Base-by-base conservation (phyloP, 2,797 vertebrate species). In the Catharus ustulatus region DNA sequence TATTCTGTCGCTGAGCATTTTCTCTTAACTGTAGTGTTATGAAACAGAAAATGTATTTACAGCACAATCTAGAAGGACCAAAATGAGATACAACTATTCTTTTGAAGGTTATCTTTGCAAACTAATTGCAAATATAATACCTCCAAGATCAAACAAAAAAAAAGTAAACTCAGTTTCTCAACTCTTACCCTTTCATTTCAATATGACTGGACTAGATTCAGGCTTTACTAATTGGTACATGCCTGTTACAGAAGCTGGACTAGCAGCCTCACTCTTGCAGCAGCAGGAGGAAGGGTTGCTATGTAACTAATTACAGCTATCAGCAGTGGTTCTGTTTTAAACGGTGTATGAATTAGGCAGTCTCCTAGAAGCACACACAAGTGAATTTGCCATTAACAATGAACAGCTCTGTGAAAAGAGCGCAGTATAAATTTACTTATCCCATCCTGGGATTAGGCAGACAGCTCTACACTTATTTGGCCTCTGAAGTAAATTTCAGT, bases 251-350 rank as follows among this genome's bases (percentile, higher is more conserved):
- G 93, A 91, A 92, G 61, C 74, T 96, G 92, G 73, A 88, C 71
- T 88, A 59, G 14, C 36, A 87, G 91, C 18, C 81, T 94, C 73
- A 68, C 69, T 94, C 59, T 71, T 94, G 62, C 84, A 97, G 91
- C 94, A 97, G 96, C 93, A 91, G 94, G 86, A 91, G 89, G 74
- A 97, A 94, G 88, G 94, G 80, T 94, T 96, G 84, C 96, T 96
- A 95, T 90, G 94, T 97, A 96, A 95, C 89, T 96, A 97, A 97
- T 97, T 97, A 95, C 66, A 91, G 76, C 94, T 97, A 94, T 97
- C 96, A 96, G 94, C 95, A 92, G 96, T 94, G 85, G 85, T 82
- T 94, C 87, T 94, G 67, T 95, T 97, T 97, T 96, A 97, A 97
- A 96, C 24, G 87, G 84, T 72, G 86, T 93, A 87, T 92, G 96